phyloP scores from a whole-genome alignment of 2,113 vertebrate species.

The Saguinus midas region DNA sequence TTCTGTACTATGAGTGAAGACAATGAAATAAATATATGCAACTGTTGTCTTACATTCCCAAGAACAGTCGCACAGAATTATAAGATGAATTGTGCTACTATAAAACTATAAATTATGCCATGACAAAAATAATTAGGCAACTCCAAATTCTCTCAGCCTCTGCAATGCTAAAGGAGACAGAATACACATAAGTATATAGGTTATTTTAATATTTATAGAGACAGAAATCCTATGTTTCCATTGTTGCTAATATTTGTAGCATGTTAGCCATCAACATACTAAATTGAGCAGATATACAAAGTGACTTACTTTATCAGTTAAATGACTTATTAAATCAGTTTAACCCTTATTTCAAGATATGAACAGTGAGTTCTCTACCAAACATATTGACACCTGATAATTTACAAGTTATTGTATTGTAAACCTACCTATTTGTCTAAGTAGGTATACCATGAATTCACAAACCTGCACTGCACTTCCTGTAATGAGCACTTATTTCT shows the following conservation, averaged over 20 bases:
- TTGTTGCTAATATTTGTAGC: background rate
- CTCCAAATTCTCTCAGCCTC: background rate
- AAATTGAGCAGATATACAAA: background rate
- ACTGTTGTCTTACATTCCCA: background rate
- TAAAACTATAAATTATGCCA: background rate
- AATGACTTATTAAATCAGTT: background rate
- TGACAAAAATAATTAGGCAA: conserved; percentile 6
- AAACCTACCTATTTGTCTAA: conserved; percentile 19
- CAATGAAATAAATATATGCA: background rate
- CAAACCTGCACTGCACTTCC: background rate
- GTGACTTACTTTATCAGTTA: background rate
- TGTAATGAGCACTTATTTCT: background rate
- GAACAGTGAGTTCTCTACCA: conserved; percentile 19
- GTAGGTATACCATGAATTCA: background rate
- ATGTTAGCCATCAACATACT: background rate
- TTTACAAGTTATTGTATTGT: background rate
- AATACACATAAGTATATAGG: background rate
- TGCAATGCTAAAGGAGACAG: background rate
- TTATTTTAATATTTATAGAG: background rate
- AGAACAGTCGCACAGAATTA: background rate
- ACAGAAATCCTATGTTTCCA: background rate
- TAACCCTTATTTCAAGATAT: conserved; percentile 16
- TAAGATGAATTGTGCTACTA: background rate
- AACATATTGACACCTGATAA: background rate
- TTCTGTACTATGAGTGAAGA: background rate